Conservation (phyloP, 2,888 invertebrate genomes). For the Lasius platythorax region DNA sequence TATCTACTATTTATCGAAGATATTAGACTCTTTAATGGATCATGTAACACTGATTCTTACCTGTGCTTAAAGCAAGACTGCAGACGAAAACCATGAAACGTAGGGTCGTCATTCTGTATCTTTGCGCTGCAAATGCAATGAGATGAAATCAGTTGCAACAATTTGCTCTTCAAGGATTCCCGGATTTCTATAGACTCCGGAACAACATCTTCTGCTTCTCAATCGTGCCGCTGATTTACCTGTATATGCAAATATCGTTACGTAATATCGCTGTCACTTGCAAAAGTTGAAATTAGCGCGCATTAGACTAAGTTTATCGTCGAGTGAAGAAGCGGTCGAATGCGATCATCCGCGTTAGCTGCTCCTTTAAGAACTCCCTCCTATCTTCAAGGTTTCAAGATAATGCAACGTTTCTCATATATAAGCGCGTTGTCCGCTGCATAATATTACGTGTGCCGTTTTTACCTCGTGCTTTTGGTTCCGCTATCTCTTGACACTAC, state of each 20-base stretch:
- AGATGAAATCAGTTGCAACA: conserved; percentile 58
- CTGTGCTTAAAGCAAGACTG: conserved; percentile 30
- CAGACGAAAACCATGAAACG: conserved; percentile 51
- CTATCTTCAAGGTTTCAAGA: conserved; percentile 15
- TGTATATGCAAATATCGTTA: conserved; percentile 24
- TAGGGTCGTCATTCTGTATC: conserved; percentile 33
- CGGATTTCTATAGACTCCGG: not conserved
- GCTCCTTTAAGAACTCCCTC: conserved; percentile 14
- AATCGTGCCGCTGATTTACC: conserved; percentile 30
- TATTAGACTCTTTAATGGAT: not conserved
- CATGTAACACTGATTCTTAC: conserved; percentile 38
- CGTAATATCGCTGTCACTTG: conserved; percentile 27
- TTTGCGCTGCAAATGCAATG: conserved; percentile 9
- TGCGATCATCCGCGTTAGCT: conserved; percentile 12
- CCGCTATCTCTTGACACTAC: conserved; percentile 28
- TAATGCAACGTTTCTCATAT: conserved; percentile 45
- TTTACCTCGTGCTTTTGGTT: conserved; percentile 23
- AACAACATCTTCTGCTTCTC: conserved; percentile 28
- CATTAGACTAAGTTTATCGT: not conserved
- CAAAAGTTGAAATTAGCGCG: conserved; percentile 23
- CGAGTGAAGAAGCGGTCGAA: not conserved
- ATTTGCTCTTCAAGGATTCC: not conserved
- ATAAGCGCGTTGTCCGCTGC: not conserved
- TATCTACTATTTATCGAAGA: not conserved
- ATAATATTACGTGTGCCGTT: not conserved